A percentile compares a stretch with the other conserved stretches of the same genome.
Evolutionary conservation across 2,888 invertebrate genomes (phyloP).

Genomic region (Erebia epiphron): DNA sequence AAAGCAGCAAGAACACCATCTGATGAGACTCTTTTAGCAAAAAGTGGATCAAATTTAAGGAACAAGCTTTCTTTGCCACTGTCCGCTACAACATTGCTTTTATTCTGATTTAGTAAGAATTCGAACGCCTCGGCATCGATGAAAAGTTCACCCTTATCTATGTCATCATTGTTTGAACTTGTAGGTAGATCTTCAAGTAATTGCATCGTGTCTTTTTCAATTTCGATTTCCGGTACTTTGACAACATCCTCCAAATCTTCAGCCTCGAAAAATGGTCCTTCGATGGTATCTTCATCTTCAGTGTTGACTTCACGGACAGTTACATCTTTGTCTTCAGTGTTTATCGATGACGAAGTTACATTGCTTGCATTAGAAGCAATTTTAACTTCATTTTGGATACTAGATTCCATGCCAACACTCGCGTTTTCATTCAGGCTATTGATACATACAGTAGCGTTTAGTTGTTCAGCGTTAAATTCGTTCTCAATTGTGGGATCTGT

Average conservation of each 20-base stretch:
- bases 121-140: constrained; percentile 77
- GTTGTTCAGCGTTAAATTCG: background rate
- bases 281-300: constrained; percentile 75
- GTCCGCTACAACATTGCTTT: constrained; percentile 62
- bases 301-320: constrained; percentile 65
- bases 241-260: constrained; percentile 55
- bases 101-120: constrained; percentile 72
- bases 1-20: constrained; percentile 64
- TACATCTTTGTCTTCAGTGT: constrained; percentile 54
- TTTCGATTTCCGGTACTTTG: constrained; percentile 51
- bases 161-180: constrained; percentile 53
- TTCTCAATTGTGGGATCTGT: constrained; percentile 2
- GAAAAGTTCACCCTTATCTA: constrained; percentile 66
- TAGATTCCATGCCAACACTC: constrained; percentile 31
- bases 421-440: background rate
- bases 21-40: constrained; percentile 67
- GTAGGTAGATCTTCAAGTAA: constrained; percentile 54
- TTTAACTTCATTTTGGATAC: constrained; percentile 47
- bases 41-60: constrained; percentile 75
- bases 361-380: constrained; percentile 47
- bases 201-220: constrained; percentile 58
- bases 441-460: constrained; percentile 14
- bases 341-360: constrained; percentile 55
- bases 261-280: constrained; percentile 71
- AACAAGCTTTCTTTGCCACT: constrained; percentile 78